phyloP scores from a whole-genome alignment of 1,140 invertebrate genomes.

The Heliconius nattereri region DNA sequence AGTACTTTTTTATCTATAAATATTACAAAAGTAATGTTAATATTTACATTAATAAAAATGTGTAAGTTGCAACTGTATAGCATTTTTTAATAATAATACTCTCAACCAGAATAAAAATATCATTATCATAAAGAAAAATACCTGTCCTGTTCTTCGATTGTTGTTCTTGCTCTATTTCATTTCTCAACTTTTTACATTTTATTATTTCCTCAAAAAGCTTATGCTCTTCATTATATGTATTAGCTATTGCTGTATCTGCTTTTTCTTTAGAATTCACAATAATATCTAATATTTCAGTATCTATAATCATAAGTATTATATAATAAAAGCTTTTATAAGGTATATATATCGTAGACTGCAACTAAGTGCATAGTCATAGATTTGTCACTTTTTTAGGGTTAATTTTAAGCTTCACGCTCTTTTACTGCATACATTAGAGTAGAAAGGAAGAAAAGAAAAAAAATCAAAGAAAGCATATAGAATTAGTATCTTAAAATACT shows the following conservation, averaged over 20 bases:
- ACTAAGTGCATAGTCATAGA: too few relatives aligned
- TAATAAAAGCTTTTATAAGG: not conserved
- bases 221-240: conserved; percentile 38
- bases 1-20: conserved; percentile 53
- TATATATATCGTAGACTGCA: too few relatives aligned
- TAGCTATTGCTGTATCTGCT: conserved; percentile 20
- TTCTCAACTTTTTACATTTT: conserved; percentile 47
- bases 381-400: too few relatives aligned
- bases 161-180: conserved; percentile 31
- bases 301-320: conserved; percentile 15
- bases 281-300: conserved; percentile 18
- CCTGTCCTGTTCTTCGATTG: conserved; percentile 1
- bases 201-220: conserved; percentile 49
- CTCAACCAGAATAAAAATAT: not conserved
- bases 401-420: too few relatives aligned
- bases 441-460: too few relatives aligned
- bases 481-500: not conserved
- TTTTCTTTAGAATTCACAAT: conserved; percentile 22
- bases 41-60: too few relatives aligned
- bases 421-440: too few relatives aligned
- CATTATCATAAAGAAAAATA: not conserved
- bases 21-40: not conserved
- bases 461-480: not conserved
- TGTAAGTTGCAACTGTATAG: too few relatives aligned
- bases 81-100: too few relatives aligned